phyloP scores from a whole-genome alignment of 2,797 vertebrate species.

The Selene dorsalis region DNA sequence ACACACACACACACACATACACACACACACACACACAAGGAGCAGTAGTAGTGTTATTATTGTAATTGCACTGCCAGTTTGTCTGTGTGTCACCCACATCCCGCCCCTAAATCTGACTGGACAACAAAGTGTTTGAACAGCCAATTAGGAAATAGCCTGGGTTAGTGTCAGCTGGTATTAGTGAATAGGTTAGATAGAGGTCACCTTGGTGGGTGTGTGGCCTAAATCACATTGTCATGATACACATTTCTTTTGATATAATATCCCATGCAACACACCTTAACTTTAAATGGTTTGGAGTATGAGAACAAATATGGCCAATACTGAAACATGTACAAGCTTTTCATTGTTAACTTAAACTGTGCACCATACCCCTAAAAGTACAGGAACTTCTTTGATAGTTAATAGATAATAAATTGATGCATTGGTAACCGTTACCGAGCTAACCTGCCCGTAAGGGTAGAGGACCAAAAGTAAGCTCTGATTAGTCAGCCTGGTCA shows the following conservation, averaged over 20 bases:
- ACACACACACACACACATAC: conserved; percentile 48
- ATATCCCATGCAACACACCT: not conserved
- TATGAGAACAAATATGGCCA: not conserved
- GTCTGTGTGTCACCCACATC: conserved; percentile 74
- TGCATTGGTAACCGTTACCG: not conserved
- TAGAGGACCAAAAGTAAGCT: no score
- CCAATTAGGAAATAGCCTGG: conserved; percentile 71
- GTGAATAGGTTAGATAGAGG: conserved; percentile 37
- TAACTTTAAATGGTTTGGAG: not conserved
- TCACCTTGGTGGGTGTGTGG: conserved; percentile 39
- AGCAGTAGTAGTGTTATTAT: conserved; percentile 79
- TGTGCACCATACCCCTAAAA: not conserved
- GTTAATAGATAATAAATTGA: not conserved
- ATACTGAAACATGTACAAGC: not conserved
- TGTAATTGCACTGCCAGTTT: conserved; percentile 84
- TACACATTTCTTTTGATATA: not conserved
- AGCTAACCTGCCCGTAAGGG: no score
- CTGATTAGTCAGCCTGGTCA: no score
- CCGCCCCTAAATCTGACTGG: conserved; percentile 75
- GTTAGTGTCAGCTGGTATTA: conserved; percentile 70
- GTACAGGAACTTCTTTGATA: not conserved
- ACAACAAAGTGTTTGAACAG: conserved; percentile 79
- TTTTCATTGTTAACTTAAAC: not conserved
- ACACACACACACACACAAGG: conserved; percentile 66
- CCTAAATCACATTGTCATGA: conserved; percentile 21